A percentile compares a stretch with the other conserved stretches of the same genome.
Evolutionary conservation across 1,140 invertebrate species (phyloP).

Genomic region (Pseudomyrmex gracilis): DNA sequence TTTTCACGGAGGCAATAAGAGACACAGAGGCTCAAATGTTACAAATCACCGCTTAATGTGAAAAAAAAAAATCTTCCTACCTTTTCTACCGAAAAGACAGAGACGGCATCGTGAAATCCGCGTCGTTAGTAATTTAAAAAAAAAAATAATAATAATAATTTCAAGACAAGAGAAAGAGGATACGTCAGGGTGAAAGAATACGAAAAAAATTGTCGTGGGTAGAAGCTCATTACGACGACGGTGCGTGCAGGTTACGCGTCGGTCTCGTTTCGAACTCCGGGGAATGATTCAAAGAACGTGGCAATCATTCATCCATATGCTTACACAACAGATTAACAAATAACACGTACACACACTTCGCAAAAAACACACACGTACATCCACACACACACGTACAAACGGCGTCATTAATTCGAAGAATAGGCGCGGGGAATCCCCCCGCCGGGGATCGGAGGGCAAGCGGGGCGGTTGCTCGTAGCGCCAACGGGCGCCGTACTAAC

Average conservation of each 20-base stretch:
- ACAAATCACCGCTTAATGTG: slow-evolving; percentile 1
- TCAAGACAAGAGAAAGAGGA: slow-evolving; percentile 15
- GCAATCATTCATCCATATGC: slow-evolving; percentile 1
- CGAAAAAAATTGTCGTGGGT: neutral
- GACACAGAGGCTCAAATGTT: neutral
- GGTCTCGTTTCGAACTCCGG: slow-evolving; percentile 38
- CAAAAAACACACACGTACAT: neutral
- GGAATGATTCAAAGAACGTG: slow-evolving; percentile 23
- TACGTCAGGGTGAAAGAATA: slow-evolving; percentile 25
- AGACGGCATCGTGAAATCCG: slow-evolving; percentile 29
- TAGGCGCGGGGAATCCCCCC: too few species aligned
- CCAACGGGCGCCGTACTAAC: too few species aligned
- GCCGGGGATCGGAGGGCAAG: too few species aligned
- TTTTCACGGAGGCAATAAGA: slow-evolving; percentile 2
- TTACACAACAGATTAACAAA: slow-evolving; percentile 7
- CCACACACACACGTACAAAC: neutral
- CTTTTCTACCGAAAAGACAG: slow-evolving; percentile 23
- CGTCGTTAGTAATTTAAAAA: neutral
- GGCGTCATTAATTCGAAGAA: too few species aligned
- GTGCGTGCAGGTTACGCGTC: slow-evolving; percentile 51
- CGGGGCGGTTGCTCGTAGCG: too few species aligned
- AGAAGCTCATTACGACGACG: slow-evolving; percentile 44
- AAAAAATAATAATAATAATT: slow-evolving; percentile 8
- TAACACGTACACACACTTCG: too few species aligned
- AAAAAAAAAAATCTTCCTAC: slow-evolving; percentile 11